Percentiles rank a stretch among this genome's conserved stretches.
Conservation (phyloP, 2,113 vertebrate genomes). For the Centropus bengalensis region DNA sequence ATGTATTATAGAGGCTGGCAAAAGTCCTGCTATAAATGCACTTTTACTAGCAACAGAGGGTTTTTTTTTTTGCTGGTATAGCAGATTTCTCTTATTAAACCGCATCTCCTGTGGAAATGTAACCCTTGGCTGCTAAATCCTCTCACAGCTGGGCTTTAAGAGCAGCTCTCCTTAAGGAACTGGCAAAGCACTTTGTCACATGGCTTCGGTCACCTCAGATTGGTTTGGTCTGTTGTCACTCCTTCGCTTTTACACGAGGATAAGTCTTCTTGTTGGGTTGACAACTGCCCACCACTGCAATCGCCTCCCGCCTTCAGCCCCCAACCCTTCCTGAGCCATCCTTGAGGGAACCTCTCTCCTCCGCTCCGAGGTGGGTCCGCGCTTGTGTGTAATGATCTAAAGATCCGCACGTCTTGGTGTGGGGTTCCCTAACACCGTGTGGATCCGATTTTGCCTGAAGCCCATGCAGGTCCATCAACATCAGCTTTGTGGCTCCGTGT, state of each 20-base stretch:
- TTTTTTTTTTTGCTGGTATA: not conserved
- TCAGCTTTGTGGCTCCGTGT: not conserved
- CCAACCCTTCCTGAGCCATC: too few relatives aligned
- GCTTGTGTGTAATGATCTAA: accelerated
- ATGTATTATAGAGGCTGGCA: not conserved
- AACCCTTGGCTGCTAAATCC: not conserved
- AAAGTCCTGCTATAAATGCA: not conserved
- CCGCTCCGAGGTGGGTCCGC: not conserved
- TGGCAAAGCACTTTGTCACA: not conserved
- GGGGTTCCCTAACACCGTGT: not conserved
- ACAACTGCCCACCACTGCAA: accelerated
- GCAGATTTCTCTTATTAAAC: not conserved
- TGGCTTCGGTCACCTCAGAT: not conserved
- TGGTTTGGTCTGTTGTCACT: too few relatives aligned
- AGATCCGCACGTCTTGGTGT: not conserved
- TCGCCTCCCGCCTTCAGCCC: not conserved
- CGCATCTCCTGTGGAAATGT: not conserved
- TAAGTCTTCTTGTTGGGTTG: not conserved
- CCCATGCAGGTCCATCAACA: not conserved
- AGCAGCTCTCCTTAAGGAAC: not conserved
- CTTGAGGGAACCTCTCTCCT: not conserved
- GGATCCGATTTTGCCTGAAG: not conserved
- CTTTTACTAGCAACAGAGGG: not conserved
- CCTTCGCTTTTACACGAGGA: not conserved
- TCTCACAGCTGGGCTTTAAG: not conserved